Evolutionary conservation across 2,888 invertebrate species (phyloP), one percentile per base, ranked within the genome.

Genomic region (Neuroscelio doddi): DNA sequence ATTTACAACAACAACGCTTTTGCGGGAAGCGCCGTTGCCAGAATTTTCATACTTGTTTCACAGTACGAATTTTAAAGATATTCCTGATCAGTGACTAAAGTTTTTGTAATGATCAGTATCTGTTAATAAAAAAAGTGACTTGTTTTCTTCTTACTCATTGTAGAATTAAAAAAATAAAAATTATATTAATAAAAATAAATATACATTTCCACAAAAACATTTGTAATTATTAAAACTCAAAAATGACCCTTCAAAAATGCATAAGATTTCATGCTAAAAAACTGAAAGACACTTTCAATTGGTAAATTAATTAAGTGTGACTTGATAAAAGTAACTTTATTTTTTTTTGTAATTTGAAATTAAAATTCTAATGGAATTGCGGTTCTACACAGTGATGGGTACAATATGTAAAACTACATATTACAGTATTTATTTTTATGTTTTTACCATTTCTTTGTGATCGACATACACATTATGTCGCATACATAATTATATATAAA

Each of bases 41-140:
- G 93, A 81, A 88, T 97, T 45, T 91, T 92, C 75, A 91, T 97
- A 46, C 92, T 91, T 78, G 95, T 97, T 2, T 94, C 96, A 0
- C 91, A 94, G 80, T 93, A 92, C 79, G 90, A 91, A 73, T 95
- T 90, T 86, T 93, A 86, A 87, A 80, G 17, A 42, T 8, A 8
- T 26, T n/a, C n/a, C n/a, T n/a, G n/a, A n/a, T n/a, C n/a, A n/a
- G n/a, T n/a, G n/a, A n/a, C n/a, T n/a, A n/a, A n/a, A n/a, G n/a
- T n/a, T n/a, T n/a, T n/a, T n/a, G n/a, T n/a, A n/a, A n/a, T n/a
- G n/a, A n/a, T n/a, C n/a, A n/a, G n/a, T n/a, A n/a, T n/a, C n/a
- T n/a, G n/a, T n/a, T n/a, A n/a, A n/a, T n/a, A n/a, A n/a, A n/a
- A n/a, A n/a, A n/a, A n/a, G n/a, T n/a, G n/a, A n/a, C n/a, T n/a